Conservation (phyloP, 2,797 vertebrate genomes). For the Enteromius afrohamiltoni region DNA sequence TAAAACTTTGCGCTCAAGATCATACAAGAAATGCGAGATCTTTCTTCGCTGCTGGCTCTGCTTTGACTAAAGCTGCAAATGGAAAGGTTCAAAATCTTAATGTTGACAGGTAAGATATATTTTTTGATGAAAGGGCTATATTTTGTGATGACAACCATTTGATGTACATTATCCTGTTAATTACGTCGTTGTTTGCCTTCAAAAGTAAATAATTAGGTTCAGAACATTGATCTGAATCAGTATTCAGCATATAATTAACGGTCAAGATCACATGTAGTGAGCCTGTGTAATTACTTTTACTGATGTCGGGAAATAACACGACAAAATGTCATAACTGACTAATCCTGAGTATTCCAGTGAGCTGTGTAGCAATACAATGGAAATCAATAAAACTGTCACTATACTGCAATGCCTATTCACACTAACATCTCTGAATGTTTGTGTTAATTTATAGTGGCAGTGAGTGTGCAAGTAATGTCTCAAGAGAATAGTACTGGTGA, state of each 20-base stretch:
- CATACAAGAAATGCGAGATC: not conserved
- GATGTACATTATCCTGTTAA: too few relatives aligned
- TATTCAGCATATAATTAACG: too few relatives aligned
- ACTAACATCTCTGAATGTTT: not conserved
- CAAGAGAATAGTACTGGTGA: not conserved
- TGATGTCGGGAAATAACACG: too few relatives aligned
- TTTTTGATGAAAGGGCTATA: not conserved
- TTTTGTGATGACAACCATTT: too few relatives aligned
- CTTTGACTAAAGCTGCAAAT: conserved; percentile 6
- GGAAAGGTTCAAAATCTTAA: conserved; percentile 8
- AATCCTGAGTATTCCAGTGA: too few relatives aligned
- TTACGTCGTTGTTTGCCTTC: too few relatives aligned
- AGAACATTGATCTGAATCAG: too few relatives aligned
- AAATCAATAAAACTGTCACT: not conserved
- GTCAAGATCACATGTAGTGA: too few relatives aligned
- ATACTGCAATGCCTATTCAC: not conserved
- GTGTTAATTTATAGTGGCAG: not conserved
- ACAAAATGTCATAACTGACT: too few relatives aligned
- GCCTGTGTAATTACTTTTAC: not conserved
- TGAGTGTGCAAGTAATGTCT: not conserved
- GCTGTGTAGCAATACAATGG: not conserved
- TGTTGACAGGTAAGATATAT: conserved; percentile 28
- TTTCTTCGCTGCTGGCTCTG: not conserved
- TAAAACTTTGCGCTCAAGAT: not conserved
- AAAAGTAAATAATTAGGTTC: too few relatives aligned